Evolutionary conservation across 2,113 vertebrate species (phyloP).

Genomic region (Leucopsar rothschildi): DNA sequence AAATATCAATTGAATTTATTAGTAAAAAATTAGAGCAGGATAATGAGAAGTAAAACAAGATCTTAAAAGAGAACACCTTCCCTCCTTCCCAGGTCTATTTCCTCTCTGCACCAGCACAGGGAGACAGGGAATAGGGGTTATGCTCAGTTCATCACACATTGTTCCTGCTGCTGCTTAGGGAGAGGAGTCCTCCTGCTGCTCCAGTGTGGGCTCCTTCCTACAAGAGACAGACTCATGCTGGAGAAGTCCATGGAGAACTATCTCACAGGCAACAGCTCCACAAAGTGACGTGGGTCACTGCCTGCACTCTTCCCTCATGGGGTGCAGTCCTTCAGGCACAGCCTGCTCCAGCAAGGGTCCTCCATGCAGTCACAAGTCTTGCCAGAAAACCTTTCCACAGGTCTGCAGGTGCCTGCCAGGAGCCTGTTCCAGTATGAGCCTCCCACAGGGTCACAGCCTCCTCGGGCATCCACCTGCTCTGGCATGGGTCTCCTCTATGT

Average conservation of each 20-base stretch:
- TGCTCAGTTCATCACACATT: neutral
- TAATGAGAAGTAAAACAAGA: neutral
- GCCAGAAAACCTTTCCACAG: neutral
- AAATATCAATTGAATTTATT: neutral
- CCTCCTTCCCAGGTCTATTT: neutral
- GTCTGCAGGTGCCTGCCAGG: neutral
- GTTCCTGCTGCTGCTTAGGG: neutral
- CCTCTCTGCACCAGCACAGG: neutral
- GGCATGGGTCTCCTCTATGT: neutral
- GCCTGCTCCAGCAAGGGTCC: neutral
- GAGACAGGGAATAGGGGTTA: neutral
- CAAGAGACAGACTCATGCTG: no score
- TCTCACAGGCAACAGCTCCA: neutral
- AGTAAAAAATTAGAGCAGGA: neutral
- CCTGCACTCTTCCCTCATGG: accelerated
- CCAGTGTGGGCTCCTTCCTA: neutral
- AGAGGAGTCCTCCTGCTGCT: neutral
- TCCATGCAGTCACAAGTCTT: neutral
- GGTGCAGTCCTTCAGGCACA: neutral
- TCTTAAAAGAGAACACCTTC: no score
- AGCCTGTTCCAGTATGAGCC: neutral
- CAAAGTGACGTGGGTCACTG: neutral
- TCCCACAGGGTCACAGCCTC: neutral
- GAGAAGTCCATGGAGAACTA: no score
- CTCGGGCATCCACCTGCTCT: neutral